Base-by-base conservation (phyloP, 2,888 invertebrate species). In the Actias luna region DNA sequence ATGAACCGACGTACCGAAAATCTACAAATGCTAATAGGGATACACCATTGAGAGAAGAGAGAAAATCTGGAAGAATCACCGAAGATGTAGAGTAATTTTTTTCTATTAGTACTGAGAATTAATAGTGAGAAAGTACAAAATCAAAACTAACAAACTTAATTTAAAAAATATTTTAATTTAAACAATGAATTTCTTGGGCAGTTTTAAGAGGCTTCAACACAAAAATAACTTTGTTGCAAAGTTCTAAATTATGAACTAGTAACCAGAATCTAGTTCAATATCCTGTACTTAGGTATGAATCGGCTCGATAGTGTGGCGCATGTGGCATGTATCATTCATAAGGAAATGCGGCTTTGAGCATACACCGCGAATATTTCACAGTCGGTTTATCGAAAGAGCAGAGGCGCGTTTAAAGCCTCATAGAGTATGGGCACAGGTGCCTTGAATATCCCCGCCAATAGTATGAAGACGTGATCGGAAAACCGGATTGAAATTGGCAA, bases 381-480 rank as follows among this genome's bases (percentile, higher is more conserved):
- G 84, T 84, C 85, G 87, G 88, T 90, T 89, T 90, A 89, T 91
- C 88, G 88, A 87, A 84, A 83, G 84, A 87, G 84, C 83, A 79
- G 85, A 84, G 78, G 78, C 87, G 87, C 85, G 85, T 86, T 89
- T 90, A 91, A 89, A 90, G 86, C 86, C 89, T 88, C 89, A 89
- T 89, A 89, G 84, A 89, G 86, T 86, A 80, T 82, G 86, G 79
- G 87, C 90, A 85, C 92, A 92, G 90, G 90, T 91, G 90, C 88
- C 85, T 85, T 82, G 78, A 87, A 91, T 91, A 91, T 88, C 89
- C 88, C 79, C 86, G 85, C 89, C 89, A 89, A 91, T 91, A 90
- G 85, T 85, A 89, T 84, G 78, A 78, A 85, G 89, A 90, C 91
- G 90, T 91, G 90, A 90, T 89, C 89, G 84, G 91, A 86, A 89